These are phyloP conservation scores for Scrobipalpa atriplicella DNA, from an alignment of 2,888 invertebrate species.

Conservation along the genomic window DNA sequence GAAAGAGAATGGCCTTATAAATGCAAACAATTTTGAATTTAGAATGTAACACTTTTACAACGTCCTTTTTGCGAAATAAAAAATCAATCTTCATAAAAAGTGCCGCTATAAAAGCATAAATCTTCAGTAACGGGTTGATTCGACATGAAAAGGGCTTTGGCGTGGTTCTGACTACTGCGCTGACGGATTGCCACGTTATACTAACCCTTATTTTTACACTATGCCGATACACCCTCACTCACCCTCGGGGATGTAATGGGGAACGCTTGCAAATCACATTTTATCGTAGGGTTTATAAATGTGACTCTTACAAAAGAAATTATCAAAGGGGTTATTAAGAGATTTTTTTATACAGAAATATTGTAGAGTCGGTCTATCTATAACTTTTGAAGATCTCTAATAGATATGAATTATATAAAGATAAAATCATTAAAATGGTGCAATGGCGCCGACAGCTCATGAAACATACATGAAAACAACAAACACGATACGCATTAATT, in stretches of 20 bases:
- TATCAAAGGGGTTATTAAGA: neutral
- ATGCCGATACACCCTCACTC: slow-evolving; percentile 22
- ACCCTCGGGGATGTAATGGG: slow-evolving; percentile 15
- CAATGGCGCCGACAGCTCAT: slow-evolving; percentile 4
- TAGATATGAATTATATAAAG: neutral
- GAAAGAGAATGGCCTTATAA: slow-evolving; percentile 6
- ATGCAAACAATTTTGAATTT: neutral
- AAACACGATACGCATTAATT: slow-evolving; percentile 11
- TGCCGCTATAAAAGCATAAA: slow-evolving; percentile 45
- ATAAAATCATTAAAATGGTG: neutral
- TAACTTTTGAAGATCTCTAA: neutral
- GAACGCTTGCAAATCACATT: slow-evolving; percentile 27
- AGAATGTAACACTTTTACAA: neutral
- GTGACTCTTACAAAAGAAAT: neutral
- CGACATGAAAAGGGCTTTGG: slow-evolving; percentile 51
- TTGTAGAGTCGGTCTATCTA: neutral
- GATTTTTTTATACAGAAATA: neutral
- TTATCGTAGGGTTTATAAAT: slow-evolving; percentile 11
- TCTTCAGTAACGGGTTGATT: slow-evolving; percentile 50
- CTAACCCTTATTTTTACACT: slow-evolving; percentile 34
- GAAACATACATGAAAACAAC: slow-evolving; percentile 10
- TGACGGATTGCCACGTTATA: slow-evolving; percentile 43
- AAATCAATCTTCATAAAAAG: slow-evolving; percentile 42
- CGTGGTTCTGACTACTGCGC: slow-evolving; percentile 39
- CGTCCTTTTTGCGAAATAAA: slow-evolving; percentile 34